Percentiles rank a stretch among this genome's conserved stretches.
phyloP scores from a whole-genome alignment of 2,888 invertebrate genomes.

The Mythimna vitellina region DNA sequence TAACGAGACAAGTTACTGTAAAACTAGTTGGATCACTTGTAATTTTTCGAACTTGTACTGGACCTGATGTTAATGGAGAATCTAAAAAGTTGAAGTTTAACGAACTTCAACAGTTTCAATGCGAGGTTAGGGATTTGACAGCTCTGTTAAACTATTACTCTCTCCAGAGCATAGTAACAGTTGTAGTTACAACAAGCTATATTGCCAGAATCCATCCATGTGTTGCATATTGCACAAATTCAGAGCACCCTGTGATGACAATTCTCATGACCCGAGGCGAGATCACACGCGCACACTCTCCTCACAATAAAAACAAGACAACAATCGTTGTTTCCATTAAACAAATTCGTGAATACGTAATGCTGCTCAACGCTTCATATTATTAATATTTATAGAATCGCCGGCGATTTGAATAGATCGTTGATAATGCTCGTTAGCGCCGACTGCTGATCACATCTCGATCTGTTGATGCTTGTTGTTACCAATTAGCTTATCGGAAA shows the following conservation, averaged over 20 bases:
- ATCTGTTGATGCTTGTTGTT: slow-evolving; percentile 75
- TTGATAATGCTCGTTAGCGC: slow-evolving; percentile 80
- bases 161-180: not conserved
- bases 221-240: slow-evolving; percentile 27
- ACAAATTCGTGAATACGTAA: slow-evolving; percentile 88
- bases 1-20: slow-evolving; percentile 36
- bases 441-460: slow-evolving; percentile 72
- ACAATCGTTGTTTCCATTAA: slow-evolving; percentile 84
- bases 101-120: too few species aligned
- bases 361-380: slow-evolving; percentile 69
- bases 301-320: slow-evolving; percentile 83
- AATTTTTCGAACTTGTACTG: slow-evolving; percentile 23
- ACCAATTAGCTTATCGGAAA: slow-evolving; percentile 83
- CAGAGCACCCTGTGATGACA: slow-evolving; percentile 77
- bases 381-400: slow-evolving; percentile 87
- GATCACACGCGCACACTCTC: slow-evolving; percentile 72
- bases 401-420: slow-evolving; percentile 85
- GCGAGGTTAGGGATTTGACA: not conserved
- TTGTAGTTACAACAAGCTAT: too few species aligned
- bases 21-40: slow-evolving; percentile 46
- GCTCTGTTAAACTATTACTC: not conserved
- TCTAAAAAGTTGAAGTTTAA: not conserved
- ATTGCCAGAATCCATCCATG: not conserved
- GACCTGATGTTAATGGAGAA: slow-evolving; percentile 15
- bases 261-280: slow-evolving; percentile 81